Conservation (phyloP, 37 sponge, comb jelly and placozoan genomes). For the Halisarca cf. caerulea region DNA sequence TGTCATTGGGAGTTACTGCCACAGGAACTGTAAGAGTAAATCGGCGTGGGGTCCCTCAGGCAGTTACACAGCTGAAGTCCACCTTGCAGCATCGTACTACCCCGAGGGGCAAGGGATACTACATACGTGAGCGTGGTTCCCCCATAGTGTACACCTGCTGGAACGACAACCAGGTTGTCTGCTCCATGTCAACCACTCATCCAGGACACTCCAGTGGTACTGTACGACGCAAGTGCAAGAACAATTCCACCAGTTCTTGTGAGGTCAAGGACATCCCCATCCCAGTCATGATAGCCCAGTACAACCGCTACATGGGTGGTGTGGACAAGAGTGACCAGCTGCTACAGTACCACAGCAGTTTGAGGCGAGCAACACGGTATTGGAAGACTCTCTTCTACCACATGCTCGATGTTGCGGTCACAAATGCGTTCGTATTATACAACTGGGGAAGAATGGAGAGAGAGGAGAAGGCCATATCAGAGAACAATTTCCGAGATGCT, state of each 20-base stretch:
- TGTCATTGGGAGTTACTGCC: neutral
- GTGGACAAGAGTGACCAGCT: conserved; percentile 51
- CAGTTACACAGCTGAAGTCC: neutral
- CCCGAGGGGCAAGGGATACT: neutral
- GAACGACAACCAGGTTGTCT: neutral
- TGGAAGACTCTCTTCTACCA: conserved; percentile 64
- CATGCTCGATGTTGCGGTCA: conserved; percentile 43
- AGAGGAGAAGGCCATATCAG: neutral
- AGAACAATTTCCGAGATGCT: conserved; percentile 3
- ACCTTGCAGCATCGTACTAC: neutral
- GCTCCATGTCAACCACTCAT: neutral
- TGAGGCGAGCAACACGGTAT: conserved; percentile 28
- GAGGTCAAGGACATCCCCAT: neutral
- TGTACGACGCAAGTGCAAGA: neutral
- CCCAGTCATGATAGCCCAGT: neutral
- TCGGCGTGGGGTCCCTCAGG: neutral
- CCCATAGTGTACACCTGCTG: neutral
- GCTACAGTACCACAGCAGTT: conserved; percentile 24
- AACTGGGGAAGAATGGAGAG: neutral
- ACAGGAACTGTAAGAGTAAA: neutral
- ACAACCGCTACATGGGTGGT: conserved; percentile 54
- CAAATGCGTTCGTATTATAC: conserved; percentile 34
- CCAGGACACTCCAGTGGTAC: neutral
- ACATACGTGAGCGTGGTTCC: too few relatives aligned
- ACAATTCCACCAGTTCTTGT: neutral